Evolutionary conservation across 2,888 invertebrate species (phyloP), one percentile per base, ranked within the genome.

Genomic region (Endomychus coccineus): DNA sequence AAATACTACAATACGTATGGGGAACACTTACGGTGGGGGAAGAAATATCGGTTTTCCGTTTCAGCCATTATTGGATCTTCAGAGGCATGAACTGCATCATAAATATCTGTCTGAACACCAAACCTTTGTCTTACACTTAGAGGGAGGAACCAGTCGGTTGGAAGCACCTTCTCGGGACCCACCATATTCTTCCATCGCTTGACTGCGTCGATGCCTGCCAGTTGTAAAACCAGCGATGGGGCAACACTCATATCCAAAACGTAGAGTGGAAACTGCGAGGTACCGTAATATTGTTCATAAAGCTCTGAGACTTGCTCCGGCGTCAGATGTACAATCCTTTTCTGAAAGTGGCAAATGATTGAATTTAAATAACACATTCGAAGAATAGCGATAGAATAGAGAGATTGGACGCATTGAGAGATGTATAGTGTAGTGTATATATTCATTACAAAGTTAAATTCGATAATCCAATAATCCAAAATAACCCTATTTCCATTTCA

Each of bases 251-350:
- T 80, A 56, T 84, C 79, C 1, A 84, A 77, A 1, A 91, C 82
- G 36, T 87, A 71, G 51, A 82, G 77, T 2, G 86, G 83, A 58
- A 87, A 91, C 50, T 79, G 75, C 13, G 77, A 69, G 35, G 75
- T 74, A 0, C 84, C 84, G 56, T 81, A 83, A 57, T 80, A 77
- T 32, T 83, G 78, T 3, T 73, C 71, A 62, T 87, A 91, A 50
- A 94, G 78, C 56, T 90, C 87, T 0, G 87, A 84, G 0, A 83
- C 85, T 64, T 89, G 83, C 62, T 92, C 92, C 0, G 85, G 82
- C 0, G 85, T 83, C 38, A 94, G 68, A 33, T 74, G 78, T 0
- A 90, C 66, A 45, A 72, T 69, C 40, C 85, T 73, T 51, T 73
- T 75, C 78, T 84, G 67, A 29, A 67, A 56, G 27, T 12, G 3